A percentile compares a stretch with the other conserved stretches of the same genome.
phyloP scores from a whole-genome alignment of 2,113 vertebrate species.

The Lepidiolamprologus cunningtoni region DNA sequence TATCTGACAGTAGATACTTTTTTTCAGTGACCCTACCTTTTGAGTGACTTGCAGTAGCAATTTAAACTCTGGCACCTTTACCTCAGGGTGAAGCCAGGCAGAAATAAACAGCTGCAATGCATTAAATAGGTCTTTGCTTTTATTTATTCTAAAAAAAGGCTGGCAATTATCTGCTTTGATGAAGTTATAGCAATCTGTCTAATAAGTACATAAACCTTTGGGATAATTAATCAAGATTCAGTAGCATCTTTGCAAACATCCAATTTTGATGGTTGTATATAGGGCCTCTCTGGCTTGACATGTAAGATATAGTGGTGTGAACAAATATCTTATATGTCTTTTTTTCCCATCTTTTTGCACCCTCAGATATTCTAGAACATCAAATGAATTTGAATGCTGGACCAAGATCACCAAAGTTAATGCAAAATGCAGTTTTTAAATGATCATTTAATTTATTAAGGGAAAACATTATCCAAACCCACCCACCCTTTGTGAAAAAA shows the following conservation, averaged over 20 bases:
- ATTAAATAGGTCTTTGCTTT: not conserved
- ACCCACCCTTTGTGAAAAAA: not conserved
- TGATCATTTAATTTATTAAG: not conserved
- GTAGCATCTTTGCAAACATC: not conserved
- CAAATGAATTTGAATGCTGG: not conserved
- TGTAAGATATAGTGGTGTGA: not conserved
- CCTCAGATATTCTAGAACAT: not conserved
- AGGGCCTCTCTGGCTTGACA: not conserved
- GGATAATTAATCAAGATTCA: not conserved
- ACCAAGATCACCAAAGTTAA: not conserved
- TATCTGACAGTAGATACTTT: not conserved
- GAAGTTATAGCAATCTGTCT: not conserved
- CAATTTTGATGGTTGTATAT: not conserved
- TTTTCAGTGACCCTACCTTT: not conserved
- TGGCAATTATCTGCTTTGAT: not conserved
- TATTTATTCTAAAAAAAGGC: not conserved
- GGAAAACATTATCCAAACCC: not conserved
- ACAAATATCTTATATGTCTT: not conserved
- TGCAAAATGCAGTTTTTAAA: not conserved
- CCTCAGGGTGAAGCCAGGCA: not conserved
- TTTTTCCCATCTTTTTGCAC: not conserved
- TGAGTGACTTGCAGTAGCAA: not conserved
- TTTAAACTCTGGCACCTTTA: not conserved
- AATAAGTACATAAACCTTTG: not conserved
- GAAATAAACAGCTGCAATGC: not conserved